Conservation (phyloP, 2,888 invertebrate genomes). For the Cantharis nigra region DNA sequence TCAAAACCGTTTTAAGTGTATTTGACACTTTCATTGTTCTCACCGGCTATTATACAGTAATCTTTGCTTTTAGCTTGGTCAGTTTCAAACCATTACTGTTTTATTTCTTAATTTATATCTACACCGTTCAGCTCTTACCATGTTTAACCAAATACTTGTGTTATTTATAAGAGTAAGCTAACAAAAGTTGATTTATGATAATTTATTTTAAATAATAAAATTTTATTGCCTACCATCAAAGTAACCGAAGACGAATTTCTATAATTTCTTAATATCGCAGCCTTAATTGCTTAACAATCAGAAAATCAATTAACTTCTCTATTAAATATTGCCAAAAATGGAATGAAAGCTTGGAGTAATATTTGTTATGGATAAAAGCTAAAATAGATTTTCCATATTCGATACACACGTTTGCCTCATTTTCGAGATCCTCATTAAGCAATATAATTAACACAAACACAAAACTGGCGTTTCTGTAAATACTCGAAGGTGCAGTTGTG, state of each 20-base stretch:
- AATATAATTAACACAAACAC: neutral
- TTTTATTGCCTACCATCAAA: neutral
- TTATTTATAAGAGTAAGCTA: neutral
- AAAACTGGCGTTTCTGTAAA: neutral
- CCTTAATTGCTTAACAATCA: neutral
- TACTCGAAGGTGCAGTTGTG: constrained; percentile 15
- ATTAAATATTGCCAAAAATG: neutral
- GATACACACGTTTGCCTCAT: neutral
- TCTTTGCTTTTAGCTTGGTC: neutral
- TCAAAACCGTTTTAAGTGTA: neutral
- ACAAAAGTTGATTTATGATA: neutral
- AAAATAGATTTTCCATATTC: neutral
- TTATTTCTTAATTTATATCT: neutral
- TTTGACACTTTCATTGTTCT: neutral
- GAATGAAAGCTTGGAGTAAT: neutral
- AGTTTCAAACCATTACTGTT: neutral
- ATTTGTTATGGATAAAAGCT: neutral
- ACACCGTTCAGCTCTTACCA: neutral
- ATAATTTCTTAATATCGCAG: neutral
- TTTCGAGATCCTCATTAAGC: neutral
- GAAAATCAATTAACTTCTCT: neutral
- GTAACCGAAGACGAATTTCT: neutral
- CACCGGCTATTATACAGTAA: neutral
- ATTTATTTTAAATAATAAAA: neutral
- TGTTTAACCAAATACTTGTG: neutral